Percentiles rank a stretch among this genome's conserved stretches.
phyloP scores from a whole-genome alignment of 2,888 invertebrate species.

The Seira musarum region DNA sequence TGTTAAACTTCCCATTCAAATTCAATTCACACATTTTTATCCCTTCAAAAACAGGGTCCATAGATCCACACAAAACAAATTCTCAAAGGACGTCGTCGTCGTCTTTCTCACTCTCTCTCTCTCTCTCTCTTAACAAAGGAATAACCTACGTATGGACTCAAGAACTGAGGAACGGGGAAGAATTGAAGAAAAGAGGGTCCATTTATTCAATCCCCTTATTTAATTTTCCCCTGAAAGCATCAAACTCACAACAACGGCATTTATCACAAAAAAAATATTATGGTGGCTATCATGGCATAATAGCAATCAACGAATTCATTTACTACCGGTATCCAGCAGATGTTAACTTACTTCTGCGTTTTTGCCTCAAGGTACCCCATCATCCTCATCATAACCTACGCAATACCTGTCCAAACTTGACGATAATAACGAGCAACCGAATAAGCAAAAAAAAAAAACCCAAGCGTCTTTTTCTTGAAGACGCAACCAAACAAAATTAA shows the following conservation, averaged over 20 bases:
- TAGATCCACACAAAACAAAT: constrained; percentile 13
- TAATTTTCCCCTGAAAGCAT: constrained; percentile 14
- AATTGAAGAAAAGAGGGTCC: constrained; percentile 6
- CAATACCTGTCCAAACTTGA: constrained; percentile 61
- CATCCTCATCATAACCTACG: constrained; percentile 27
- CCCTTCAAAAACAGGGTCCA: constrained; percentile 37
- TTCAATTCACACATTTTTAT: constrained; percentile 54
- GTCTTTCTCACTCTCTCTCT: neutral
- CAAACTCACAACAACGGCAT: constrained; percentile 11
- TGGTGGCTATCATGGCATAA: constrained; percentile 27
- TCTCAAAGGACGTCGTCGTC: constrained; percentile 16
- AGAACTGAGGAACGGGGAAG: neutral
- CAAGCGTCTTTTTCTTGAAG: constrained; percentile 29
- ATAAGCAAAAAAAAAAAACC: too few species aligned
- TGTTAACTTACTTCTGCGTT: constrained; percentile 46
- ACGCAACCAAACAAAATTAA: constrained; percentile 6
- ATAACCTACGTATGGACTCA: neutral
- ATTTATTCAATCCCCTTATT: neutral
- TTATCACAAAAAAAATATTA: constrained; percentile 10
- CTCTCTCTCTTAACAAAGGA: constrained; percentile 28
- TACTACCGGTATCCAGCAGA: constrained; percentile 57
- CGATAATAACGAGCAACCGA: constrained; percentile 33
- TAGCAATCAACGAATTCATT: constrained; percentile 46
- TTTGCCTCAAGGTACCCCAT: constrained; percentile 33
- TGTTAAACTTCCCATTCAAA: constrained; percentile 35